These are phyloP conservation scores for Falco biarmicus DNA, from an alignment of 2,797 vertebrate species.

Conservation along the genomic window DNA sequence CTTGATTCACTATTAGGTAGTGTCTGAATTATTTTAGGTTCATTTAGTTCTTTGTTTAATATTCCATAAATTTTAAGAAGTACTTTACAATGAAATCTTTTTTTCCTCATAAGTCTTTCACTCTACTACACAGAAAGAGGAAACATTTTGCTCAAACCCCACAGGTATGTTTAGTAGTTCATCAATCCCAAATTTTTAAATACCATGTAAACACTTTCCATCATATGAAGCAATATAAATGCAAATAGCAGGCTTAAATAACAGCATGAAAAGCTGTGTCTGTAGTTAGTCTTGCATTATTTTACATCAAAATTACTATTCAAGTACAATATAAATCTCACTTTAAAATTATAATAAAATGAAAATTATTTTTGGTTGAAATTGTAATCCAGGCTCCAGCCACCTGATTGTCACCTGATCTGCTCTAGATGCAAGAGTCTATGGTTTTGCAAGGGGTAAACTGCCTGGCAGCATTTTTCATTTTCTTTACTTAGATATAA, in stretches of 20 bases:
- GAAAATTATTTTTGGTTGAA: neutral
- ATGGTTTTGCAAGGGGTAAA: neutral
- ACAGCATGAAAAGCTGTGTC: slow-evolving; percentile 16
- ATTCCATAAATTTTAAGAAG: slow-evolving; percentile 29
- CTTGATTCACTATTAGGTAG: neutral
- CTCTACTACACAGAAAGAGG: neutral
- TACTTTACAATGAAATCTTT: slow-evolving; percentile 6
- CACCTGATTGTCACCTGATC: neutral
- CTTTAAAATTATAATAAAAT: neutral
- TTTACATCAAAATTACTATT: slow-evolving; percentile 30
- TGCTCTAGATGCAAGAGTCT: neutral
- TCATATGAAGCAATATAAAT: slow-evolving; percentile 47
- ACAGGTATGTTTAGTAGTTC: slow-evolving; percentile 14
- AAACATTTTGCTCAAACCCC: neutral
- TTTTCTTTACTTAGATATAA: neutral
- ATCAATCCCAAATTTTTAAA: slow-evolving; percentile 27
- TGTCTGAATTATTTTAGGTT: neutral
- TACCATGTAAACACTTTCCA: slow-evolving; percentile 11
- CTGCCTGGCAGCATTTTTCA: neutral
- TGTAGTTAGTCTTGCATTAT: neutral
- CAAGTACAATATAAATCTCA: neutral
- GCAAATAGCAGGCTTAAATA: slow-evolving; percentile 37
- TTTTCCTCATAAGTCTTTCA: neutral
- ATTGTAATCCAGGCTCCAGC: neutral
- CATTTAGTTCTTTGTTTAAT: slow-evolving; percentile 32